Evolutionary conservation across 2,888 invertebrate species (phyloP), one percentile per base, ranked within the genome.

Genomic region (Eupsilia transversa): DNA sequence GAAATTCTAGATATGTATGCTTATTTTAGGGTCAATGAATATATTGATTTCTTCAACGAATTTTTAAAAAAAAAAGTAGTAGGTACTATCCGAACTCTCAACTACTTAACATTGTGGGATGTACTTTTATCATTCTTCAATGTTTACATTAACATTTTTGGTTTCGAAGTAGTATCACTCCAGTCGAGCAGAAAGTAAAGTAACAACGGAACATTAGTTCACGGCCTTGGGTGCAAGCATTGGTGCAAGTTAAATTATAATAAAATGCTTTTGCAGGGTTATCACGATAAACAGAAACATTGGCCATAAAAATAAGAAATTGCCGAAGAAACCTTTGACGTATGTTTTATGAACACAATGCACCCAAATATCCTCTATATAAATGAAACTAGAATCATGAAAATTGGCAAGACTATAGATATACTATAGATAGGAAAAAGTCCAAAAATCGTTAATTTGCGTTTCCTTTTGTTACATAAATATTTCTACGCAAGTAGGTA

Each of bases 151-250:
- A 41, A 61, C 3, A 27, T 63, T 81, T 65, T 52, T 38, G 82
- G 64, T 77, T 81, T 27, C 41, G 33, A 38, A 43, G 35, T 80
- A 56, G 23, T 41, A 63, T 27, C 14, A 30, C 27, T 61, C 27
- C 17, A 64, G 41, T 73, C 23, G 33, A 80, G 52, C 57, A 20
- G 64, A 74, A 64, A 77, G 41, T 33, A 64, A 76, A 74, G 49
- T 33, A 64, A 56, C 49, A 27, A 64, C 30, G n/a, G 52, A 38
- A 38, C 27, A 38, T 38, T 64, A 54, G 60, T 65, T 12, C 52
- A 20, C 61, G 52, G 30, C 81, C 76, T 77, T 81, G 82, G 30
- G 57, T 59, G 12, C 7, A 57, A 74, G 49, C 64, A 33, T 33
- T 64, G 33, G 23, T 33, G 65, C 33, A 35, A 59, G 59, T 35